Base-by-base conservation (phyloP, 2,113 vertebrate species). In the Cynoglossus semilaevis region DNA sequence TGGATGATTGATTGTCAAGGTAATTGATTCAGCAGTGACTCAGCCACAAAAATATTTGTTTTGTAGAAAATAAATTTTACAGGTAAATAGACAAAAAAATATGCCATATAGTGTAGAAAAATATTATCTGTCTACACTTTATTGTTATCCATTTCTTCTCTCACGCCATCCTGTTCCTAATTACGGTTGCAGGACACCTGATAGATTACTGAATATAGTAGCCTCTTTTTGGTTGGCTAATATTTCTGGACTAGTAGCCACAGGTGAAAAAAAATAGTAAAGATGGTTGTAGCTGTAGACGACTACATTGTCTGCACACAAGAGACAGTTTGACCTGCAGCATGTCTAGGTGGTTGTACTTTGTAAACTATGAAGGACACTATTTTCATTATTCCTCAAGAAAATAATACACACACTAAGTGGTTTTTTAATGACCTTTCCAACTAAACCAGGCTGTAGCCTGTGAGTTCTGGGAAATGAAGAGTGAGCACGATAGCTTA, bases 401-500 rank as follows among this genome's bases (percentile, higher is more conserved):
- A 72, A 51, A 70, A 64, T 51, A 5, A 7, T 8, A 43, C 42
- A 43, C 15, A n/a, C 15, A 43, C 46, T 45, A 52, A 68, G 42
- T 72, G 22, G 2, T 29, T 29, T 29, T 64, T 73, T 40, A 52
- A 48, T 76, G 76, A 80, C 85, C 85, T 85, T n/a, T 83, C 77
- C 80, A 83, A 81, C 78, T 74, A 69, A 48, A 42, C 76, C 59
- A 67, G 42, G 70, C 80, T 80, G 70, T 67, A 76, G 80, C 74
- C 79, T 63, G 71, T 67, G 77, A 84, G 71, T 85, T 84, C 85
- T 85, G 83, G 74, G 87, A 85, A 86, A 79, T 70, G 81, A 80
- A 55, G 76, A 84, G 76, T 72, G 68, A 83, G 72, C 35, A 47
- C 58, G 76, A 81, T 84, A 83, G 83, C 81, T 89, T 86, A 87